Percentiles rank a stretch among this genome's conserved stretches.
These are phyloP conservation scores for Morone saxatilis DNA, from an alignment of 2,113 vertebrate genomes.

Conservation along the genomic window DNA sequence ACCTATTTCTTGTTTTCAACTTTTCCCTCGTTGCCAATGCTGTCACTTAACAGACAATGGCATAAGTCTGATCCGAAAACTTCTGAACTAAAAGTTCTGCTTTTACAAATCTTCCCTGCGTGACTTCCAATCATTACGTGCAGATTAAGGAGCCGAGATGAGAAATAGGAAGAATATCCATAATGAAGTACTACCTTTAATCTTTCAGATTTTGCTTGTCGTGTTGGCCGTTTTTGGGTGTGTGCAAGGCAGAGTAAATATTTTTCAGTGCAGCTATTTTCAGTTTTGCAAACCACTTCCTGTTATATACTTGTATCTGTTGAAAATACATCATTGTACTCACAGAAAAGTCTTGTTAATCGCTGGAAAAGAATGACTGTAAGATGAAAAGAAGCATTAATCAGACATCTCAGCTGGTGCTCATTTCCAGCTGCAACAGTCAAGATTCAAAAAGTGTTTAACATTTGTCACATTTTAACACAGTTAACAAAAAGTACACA, in stretches of 20 bases:
- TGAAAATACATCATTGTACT: background rate
- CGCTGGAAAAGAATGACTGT: background rate
- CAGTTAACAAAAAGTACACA: background rate
- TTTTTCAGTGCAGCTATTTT: background rate
- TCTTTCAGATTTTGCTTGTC: background rate
- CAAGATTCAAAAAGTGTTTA: background rate
- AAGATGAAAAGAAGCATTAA: background rate
- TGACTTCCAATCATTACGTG: background rate
- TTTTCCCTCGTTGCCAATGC: background rate
- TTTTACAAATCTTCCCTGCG: background rate
- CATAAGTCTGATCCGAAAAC: background rate
- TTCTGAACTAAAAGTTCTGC: background rate
- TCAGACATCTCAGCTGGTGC: slow-evolving; percentile 13
- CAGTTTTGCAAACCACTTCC: background rate
- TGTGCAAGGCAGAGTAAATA: background rate
- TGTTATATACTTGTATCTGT: background rate
- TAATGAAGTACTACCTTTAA: background rate
- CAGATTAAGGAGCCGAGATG: too few relatives aligned
- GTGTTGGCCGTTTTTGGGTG: background rate
- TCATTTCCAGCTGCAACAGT: background rate
- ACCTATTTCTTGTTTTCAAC: background rate
- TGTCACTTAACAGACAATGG: background rate
- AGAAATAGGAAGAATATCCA: too few relatives aligned
- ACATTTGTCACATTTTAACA: background rate
- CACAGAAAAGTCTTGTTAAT: too few relatives aligned